A percentile compares a stretch with the other conserved stretches of the same genome.
Conservation (phyloP, 2,888 invertebrate species). For the Ormyrus thymus region DNA sequence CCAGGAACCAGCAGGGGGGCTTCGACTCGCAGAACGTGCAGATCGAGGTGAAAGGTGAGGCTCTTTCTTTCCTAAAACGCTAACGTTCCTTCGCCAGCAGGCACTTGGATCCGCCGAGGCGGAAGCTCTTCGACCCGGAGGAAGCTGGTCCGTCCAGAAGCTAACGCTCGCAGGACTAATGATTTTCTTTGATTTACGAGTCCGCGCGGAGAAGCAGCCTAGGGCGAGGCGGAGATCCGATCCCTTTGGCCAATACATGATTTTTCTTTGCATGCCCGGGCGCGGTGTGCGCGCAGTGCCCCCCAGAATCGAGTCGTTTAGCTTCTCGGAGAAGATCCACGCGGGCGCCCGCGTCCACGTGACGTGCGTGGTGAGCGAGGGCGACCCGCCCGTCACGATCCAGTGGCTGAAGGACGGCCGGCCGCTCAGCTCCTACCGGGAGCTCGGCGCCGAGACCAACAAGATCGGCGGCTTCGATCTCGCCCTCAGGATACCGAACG, state of each 20-base stretch:
- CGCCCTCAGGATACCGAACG: constrained; percentile 76
- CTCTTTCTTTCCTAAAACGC: not conserved
- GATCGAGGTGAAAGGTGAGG: constrained; percentile 76
- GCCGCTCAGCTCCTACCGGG: constrained; percentile 69
- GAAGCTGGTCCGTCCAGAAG: no score
- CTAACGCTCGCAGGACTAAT: no score
- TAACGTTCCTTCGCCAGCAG: not conserved
- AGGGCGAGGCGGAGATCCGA: no score
- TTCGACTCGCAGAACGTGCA: constrained; percentile 80
- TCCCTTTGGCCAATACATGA: no score
- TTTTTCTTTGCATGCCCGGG: no score
- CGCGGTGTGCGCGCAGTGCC: constrained; percentile 72
- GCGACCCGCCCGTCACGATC: constrained; percentile 78
- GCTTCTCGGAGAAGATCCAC: constrained; percentile 74
- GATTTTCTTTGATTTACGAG: no score
- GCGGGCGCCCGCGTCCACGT: constrained; percentile 76
- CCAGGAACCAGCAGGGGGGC: constrained; percentile 88
- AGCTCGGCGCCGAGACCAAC: constrained; percentile 69
- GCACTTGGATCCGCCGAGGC: not conserved
- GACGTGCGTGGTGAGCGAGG: constrained; percentile 76
- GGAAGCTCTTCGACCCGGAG: not conserved
- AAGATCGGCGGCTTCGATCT: constrained; percentile 72
- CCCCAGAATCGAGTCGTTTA: constrained; percentile 77
- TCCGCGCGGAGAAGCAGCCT: no score
- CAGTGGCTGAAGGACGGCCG: constrained; percentile 78